Percentiles rank a stretch among this genome's conserved stretches.
Evolutionary conservation across 1,140 invertebrate genomes (phyloP).

Genomic region (Aphelenchoides fujianensis): DNA sequence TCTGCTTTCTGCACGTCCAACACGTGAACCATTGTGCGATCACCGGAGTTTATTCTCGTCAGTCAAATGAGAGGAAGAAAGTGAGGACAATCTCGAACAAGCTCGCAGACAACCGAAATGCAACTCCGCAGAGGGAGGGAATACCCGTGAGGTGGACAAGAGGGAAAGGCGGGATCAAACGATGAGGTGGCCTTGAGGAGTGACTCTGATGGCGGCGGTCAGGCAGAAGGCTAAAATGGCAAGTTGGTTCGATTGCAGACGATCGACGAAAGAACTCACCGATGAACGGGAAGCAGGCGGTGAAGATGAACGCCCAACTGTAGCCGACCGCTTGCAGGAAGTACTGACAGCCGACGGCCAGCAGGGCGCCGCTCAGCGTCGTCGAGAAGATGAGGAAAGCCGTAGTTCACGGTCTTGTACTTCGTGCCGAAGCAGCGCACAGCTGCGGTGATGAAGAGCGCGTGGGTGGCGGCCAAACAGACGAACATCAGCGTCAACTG

Average conservation of each 20-base stretch:
- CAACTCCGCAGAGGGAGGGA: too few relatives aligned
- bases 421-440: slow-evolving; percentile 56
- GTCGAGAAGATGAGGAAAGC: slow-evolving; percentile 59
- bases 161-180: slow-evolving; percentile 23
- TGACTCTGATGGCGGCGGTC: slow-evolving; percentile 52
- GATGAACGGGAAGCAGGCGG: slow-evolving; percentile 57
- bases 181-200: slow-evolving; percentile 57
- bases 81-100: too few relatives aligned
- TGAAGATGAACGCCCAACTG: slow-evolving; percentile 57
- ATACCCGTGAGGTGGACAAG: background rate
- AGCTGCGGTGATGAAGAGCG: slow-evolving; percentile 57
- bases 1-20: too few relatives aligned
- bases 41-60: too few relatives aligned
- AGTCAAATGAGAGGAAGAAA: too few relatives aligned
- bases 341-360: slow-evolving; percentile 51
- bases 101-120: too few relatives aligned
- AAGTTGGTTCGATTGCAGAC: too few relatives aligned
- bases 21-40: too few relatives aligned
- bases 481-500: slow-evolving; percentile 53
- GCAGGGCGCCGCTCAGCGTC: slow-evolving; percentile 53
- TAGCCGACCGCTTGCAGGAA: slow-evolving; percentile 54
- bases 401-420: slow-evolving; percentile 58
- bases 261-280: slow-evolving; percentile 41
- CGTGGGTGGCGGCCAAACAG: slow-evolving; percentile 60
- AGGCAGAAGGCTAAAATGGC: slow-evolving; percentile 55